Evolutionary conservation across 2,888 invertebrate genomes (phyloP), one percentile per base, ranked within the genome.

Genomic region (Machimus rusticus): DNA sequence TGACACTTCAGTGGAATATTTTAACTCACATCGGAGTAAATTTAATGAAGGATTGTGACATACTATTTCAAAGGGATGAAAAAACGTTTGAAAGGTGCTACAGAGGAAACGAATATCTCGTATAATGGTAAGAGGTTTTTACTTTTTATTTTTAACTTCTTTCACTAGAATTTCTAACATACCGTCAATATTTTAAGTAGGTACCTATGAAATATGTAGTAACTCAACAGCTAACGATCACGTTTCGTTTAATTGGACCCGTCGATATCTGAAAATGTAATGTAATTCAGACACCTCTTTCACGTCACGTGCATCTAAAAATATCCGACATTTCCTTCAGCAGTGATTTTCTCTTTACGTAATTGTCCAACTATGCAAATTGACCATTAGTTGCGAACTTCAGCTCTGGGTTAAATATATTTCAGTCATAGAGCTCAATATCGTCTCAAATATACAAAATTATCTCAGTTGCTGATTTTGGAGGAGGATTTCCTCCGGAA

Each of bases 1-100:
- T 78, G n/a, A 23, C 14, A 46, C 81, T 31, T 34, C 51, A 34
- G 55, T 46, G 55, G 14, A 79, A 46, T 28, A 6, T 46, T n/a
- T n/a, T 51, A 23, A 66, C 12, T 23, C 9, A 23, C 12, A 23
- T 14, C 23, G 14, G 19, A 28, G 23, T 19, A 81, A 39, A 81
- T 51, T 81, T 81, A 23, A 55, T 55, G n/a, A 81, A 81, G 12
- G 5, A 81, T 46, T 46, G 55, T 81, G 81, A 81, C 43, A 51
- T 46, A 28, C n/a, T 6, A 14, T 28, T 31, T 31, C 39, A 51
- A 81, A 51, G 81, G 81, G 81, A 81, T 81, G 81, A 81, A 81
- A 81, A 81, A 55, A 51, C 34, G 31, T 16, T 81, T 55, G 51
- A 81, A 28, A 28, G 19, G 14, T 46, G 43, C 43, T 31, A 81